A percentile compares a stretch with the other conserved stretches of the same genome.
Conservation (phyloP, 2,113 vertebrate species). For the Siphamia tubifer region DNA sequence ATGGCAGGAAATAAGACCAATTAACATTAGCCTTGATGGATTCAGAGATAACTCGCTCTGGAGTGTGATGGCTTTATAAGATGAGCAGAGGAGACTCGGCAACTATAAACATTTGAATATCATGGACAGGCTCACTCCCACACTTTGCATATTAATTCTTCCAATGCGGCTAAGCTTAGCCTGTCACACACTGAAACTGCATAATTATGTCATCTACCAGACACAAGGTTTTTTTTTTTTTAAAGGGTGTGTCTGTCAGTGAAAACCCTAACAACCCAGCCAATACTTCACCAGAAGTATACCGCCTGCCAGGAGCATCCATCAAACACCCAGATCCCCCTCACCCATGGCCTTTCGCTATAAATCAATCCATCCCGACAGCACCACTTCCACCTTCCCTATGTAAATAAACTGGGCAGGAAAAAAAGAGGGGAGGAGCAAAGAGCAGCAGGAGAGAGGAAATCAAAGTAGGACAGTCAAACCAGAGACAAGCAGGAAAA, state of each 20-base stretch:
- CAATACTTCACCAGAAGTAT: slow-evolving; percentile 56
- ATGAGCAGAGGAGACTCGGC: slow-evolving; percentile 36
- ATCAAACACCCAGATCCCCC: slow-evolving; percentile 53
- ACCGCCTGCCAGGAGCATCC: slow-evolving; percentile 54
- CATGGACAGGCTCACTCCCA: slow-evolving; percentile 51
- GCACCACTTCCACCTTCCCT: slow-evolving; percentile 21
- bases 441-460: not conserved
- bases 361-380: slow-evolving; percentile 61
- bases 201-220: slow-evolving; percentile 71
- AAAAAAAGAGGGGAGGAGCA: slow-evolving; percentile 15
- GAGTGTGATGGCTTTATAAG: slow-evolving; percentile 36
- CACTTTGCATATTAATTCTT: slow-evolving; percentile 66
- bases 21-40: slow-evolving; percentile 47
- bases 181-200: slow-evolving; percentile 63
- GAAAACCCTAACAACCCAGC: slow-evolving; percentile 34
- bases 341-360: slow-evolving; percentile 55
- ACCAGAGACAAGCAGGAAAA: slow-evolving; percentile 31
- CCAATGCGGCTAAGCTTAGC: slow-evolving; percentile 56
- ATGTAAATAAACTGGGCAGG: slow-evolving; percentile 66
- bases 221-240: slow-evolving; percentile 47
- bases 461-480: slow-evolving; percentile 56
- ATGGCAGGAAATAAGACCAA: slow-evolving; percentile 7
- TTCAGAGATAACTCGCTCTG: slow-evolving; percentile 38
- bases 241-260: slow-evolving; percentile 39
- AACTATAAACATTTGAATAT: slow-evolving; percentile 55